Percentiles rank a stretch among this genome's conserved stretches.
These are phyloP conservation scores for Aptenodytes patagonicus DNA, from an alignment of 2,113 vertebrate genomes.

Conservation along the genomic window DNA sequence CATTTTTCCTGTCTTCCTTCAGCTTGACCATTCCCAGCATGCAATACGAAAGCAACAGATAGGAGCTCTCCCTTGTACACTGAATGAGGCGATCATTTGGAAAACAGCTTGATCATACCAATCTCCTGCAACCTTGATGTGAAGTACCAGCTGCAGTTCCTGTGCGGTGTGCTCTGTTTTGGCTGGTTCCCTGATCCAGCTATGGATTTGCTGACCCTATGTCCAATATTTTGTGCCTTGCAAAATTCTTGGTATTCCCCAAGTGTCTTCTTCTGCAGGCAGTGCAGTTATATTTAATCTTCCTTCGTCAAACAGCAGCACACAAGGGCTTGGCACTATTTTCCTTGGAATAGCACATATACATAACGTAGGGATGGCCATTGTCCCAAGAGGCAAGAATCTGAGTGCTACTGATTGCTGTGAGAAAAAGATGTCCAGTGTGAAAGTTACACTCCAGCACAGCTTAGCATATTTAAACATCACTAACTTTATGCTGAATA, in stretches of 20 bases:
- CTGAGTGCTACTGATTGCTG: background rate
- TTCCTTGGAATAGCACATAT: background rate
- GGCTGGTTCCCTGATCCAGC: background rate
- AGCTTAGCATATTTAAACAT: background rate
- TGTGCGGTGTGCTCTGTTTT: background rate
- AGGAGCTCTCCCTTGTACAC: background rate
- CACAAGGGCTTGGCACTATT: background rate
- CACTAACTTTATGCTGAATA: background rate
- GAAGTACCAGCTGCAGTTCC: background rate
- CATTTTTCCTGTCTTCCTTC: background rate
- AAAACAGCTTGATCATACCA: background rate
- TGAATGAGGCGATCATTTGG: background rate
- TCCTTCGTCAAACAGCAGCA: background rate
- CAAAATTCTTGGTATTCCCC: background rate
- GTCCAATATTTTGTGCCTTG: background rate
- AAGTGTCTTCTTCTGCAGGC: background rate
- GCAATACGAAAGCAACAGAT: rapidly evolving
- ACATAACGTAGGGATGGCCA: background rate
- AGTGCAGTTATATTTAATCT: background rate
- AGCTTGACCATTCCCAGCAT: background rate
- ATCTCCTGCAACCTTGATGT: background rate
- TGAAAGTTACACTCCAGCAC: background rate
- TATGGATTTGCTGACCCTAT: background rate
- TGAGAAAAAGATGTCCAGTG: background rate
- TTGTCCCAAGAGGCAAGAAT: background rate